A percentile compares a stretch with the other conserved stretches of the same genome.
These are phyloP conservation scores for Drosophila eohydei DNA, from an alignment of 2,888 invertebrate species.

Conservation along the genomic window DNA sequence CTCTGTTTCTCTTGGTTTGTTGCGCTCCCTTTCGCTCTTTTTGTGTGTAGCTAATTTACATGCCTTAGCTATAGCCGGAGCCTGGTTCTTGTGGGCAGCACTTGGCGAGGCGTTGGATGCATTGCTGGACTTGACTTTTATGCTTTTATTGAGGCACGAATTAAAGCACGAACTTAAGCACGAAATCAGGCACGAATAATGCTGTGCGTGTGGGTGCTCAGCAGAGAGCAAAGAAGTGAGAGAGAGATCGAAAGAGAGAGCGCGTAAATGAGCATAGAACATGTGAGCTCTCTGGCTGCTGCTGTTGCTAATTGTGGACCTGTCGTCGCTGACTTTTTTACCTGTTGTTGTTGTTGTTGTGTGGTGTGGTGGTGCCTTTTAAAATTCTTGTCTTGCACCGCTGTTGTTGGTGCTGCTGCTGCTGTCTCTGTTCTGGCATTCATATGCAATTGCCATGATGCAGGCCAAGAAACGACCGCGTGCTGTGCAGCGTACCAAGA, in stretches of 20 bases:
- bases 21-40: slow-evolving; percentile 12
- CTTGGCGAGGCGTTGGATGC: slow-evolving; percentile 71
- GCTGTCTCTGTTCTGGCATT: slow-evolving; percentile 53
- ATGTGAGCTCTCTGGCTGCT: slow-evolving; percentile 5
- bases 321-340: slow-evolving; percentile 79
- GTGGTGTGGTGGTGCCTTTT: slow-evolving; percentile 56
- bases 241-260: slow-evolving; percentile 1
- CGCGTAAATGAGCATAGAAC: neutral
- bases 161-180: slow-evolving; percentile 18
- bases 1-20: neutral
- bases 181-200: slow-evolving; percentile 14
- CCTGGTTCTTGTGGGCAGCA: slow-evolving; percentile 57
- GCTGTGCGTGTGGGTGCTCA: slow-evolving; percentile 52
- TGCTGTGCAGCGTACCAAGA: slow-evolving; percentile 50
- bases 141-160: slow-evolving; percentile 58
- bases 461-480: slow-evolving; percentile 52
- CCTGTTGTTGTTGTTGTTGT: slow-evolving; percentile 29
- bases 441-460: slow-evolving; percentile 47
- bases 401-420: slow-evolving; percentile 7
- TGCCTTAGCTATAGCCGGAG: slow-evolving; percentile 30
- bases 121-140: slow-evolving; percentile 71
- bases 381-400: slow-evolving; percentile 73
- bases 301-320: slow-evolving; percentile 83
- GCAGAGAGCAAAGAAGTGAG: neutral
- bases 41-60: slow-evolving; percentile 36